Base-by-base conservation (phyloP, 2,797 vertebrate genomes). In the Glossophaga mutica region DNA sequence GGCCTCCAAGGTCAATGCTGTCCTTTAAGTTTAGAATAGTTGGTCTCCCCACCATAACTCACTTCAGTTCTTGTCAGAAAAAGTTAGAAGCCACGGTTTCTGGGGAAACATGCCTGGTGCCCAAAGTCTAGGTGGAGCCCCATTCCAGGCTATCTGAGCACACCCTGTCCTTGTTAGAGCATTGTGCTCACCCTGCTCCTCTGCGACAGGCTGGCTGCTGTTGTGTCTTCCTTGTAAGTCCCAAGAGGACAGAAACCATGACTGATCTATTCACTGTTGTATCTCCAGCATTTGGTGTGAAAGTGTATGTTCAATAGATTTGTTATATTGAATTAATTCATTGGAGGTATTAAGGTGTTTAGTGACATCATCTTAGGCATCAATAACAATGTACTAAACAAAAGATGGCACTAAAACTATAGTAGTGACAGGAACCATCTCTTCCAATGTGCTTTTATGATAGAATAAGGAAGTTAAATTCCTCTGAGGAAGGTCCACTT, bases 311-410 rank as follows among this genome's bases (percentile, higher is more conserved):
- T 94, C 76, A 65, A 65, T 90, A 88, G 70, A 83, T 92, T 88
- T 88, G 57, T 96, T 88, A 91, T 94, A 92, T 86, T 88, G 48
- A 88, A 91, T 93, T 83, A 94, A 88, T 94, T 90, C 42, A 77
- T 93, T 34, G 71, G 67, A 16, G 32, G n/a, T 89, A 71, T 46
- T 79, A 91, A 89, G 50, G 92, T 83, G n/a, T 92, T 87, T 86
- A 94, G 77, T 15, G 32, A 68, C 52, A 89, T 88, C 39, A 62
- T 92, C 65, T 96, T 79, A 70, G 65, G 62, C 92, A 92, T 55
- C 68, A 81, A 6, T 96, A 88, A 76, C 46, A 73, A 37, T 46
- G 37, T 79, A 5, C 55, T 57, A 68, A 59, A 81, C 32, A 68
- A 91, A 81, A 95, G 50, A 44, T 48, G 48, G n/a, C 71, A 48